Evolutionary conservation across 2,888 invertebrate genomes (phyloP), one percentile per base, ranked within the genome.

Genomic region (Lamellibrachia columna): DNA sequence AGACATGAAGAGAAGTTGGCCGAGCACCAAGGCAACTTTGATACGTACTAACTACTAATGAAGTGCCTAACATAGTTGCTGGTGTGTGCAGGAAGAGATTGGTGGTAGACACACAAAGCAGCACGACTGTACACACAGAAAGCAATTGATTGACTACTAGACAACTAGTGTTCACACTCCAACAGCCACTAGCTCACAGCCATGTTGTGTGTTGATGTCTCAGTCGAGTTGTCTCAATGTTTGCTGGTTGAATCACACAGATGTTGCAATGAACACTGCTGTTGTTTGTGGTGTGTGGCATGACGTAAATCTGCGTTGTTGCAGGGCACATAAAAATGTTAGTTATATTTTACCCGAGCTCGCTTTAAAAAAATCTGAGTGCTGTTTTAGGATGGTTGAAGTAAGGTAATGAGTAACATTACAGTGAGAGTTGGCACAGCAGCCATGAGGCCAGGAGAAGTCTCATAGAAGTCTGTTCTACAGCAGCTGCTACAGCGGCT

Each of bases 41-140:
- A 75, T n/a, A 75, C 22, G 75, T 75, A 22, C 75, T 75, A 75
- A 75, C 75, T 75, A 75, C 75, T 75, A 75, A 75, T 75, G 75
- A 75, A 75, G 75, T 75, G 75, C 75, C 75, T 75, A 15, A 22
- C 75, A 75, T 6, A 22, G 11, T 15, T 75, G 75, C 15, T 3
- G 75, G 22, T 75, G 6, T 75, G 75, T 75, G 75, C 75, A 22
- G 75, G 75, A 15, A 75, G 75, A 75, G 15, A 22, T 75, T 6
- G 75, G 22, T 75, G n/a, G 75, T 40, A 40, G 40, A 40, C 40
- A 40, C 40, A 40, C 40, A 40, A 75, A 75, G 75, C 75, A 75
- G 75, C 75, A 75, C 22, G 75, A 75, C 75, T 75, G 75, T 6
- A 40, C 75, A 75, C 75, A 75, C 15, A 75, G 75, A 75, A 11